Evolutionary conservation across 2,797 vertebrate genomes (phyloP).

Genomic region (Brachyrhaphis roseni): DNA sequence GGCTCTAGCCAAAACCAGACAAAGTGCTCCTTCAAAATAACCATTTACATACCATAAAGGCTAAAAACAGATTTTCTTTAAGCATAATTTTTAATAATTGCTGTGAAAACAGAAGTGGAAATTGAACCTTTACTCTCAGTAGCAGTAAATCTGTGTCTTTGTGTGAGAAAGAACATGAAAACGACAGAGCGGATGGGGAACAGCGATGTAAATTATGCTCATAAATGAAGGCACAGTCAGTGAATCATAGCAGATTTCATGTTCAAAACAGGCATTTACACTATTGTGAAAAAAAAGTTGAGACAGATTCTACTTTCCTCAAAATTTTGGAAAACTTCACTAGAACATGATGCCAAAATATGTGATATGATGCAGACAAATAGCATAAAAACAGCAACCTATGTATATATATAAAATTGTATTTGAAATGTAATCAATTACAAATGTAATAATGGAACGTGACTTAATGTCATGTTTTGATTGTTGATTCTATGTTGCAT

Average conservation of each 20-base stretch:
- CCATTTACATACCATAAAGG: neutral
- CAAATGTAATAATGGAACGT: too few relatives aligned
- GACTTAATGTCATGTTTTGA: too few relatives aligned
- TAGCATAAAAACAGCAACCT: conserved; percentile 43
- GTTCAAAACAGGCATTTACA: conserved; percentile 56
- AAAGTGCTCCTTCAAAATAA: conserved; percentile 20
- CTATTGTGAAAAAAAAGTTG: conserved; percentile 57
- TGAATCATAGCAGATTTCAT: conserved; percentile 61
- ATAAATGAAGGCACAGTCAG: conserved; percentile 30
- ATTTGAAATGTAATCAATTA: too few relatives aligned
- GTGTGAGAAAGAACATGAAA: neutral
- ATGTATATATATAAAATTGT: too few relatives aligned
- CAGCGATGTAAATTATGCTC: conserved; percentile 17
- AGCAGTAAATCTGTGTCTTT: conserved; percentile 14
- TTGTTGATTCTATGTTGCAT: too few relatives aligned
- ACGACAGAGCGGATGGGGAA: conserved; percentile 10
- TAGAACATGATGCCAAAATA: conserved; percentile 57
- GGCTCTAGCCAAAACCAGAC: conserved; percentile 10
- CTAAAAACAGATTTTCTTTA: conserved; percentile 18
- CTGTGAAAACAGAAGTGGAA: conserved; percentile 20
- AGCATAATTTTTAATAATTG: conserved; percentile 19
- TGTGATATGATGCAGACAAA: conserved; percentile 56
- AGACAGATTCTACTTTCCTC: conserved; percentile 62
- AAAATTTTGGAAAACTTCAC: conserved; percentile 65
- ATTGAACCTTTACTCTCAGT: neutral